Evolutionary conservation across 2,797 vertebrate genomes (phyloP), one percentile per base, ranked within the genome.

Genomic region (Lutjanus argentimaculatus): DNA sequence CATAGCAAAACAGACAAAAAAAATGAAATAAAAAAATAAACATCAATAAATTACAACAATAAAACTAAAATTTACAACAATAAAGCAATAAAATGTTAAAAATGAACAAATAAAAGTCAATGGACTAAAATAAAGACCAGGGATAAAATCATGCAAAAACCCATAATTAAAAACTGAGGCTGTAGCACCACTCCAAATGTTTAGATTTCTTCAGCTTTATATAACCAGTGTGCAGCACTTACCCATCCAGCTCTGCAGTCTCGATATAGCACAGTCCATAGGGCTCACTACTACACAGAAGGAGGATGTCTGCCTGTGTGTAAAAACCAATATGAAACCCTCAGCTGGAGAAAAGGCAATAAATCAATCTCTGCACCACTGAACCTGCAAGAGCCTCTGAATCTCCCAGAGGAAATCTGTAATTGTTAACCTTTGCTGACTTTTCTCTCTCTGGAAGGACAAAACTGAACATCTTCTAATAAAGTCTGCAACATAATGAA

Each of bases 181-280:
- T 36, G 4, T 4, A 36, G 30, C 30, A 25, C 30, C 30, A 36
- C 30, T 36, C 30, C 30, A 4, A 36, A 36, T 36, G 22, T 69
- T 67, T 45, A 19, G 19, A 51, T 72, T 55, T 65, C 1, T 40
- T 59, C 25, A 12, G 0, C 45, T 74, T 56, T 40, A 51, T 19
- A 55, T 17, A 76, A 42, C 25, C 30, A 36, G 21, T 66, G 17
- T 16, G 22, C 43, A 67, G 62, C 55, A 71, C 84, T 96, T 92
- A 97, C 97, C 97, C 97, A 83, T 98, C 97, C 3, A 98, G 94
- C 84, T 97, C 97, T 76, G 97, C 96, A 42, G 97, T 98, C 94
- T 98, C 97, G 63, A 97, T 93, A 72, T 97, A 97, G 86, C 97
- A 97, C 58, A 98, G 95, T 48, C 97, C 94, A 78, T 96, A 95